A percentile compares a stretch with the other conserved stretches of the same genome.
phyloP scores from a whole-genome alignment of 1,140 invertebrate species.

The Lepidurus packardi region DNA sequence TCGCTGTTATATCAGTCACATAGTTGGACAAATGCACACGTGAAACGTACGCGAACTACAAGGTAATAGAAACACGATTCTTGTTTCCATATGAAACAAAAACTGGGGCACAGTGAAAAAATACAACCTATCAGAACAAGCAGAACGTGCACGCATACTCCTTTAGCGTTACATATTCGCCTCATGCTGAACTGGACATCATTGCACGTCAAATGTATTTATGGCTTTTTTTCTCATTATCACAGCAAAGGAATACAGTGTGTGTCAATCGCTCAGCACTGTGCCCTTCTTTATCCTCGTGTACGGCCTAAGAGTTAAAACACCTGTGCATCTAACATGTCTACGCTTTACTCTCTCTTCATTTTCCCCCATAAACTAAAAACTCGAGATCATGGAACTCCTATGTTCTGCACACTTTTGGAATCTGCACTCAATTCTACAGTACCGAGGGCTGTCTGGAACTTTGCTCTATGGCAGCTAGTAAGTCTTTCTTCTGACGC shows the following conservation, averaged over 20 bases:
- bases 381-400: background rate
- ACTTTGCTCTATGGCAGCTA: constrained; percentile 74
- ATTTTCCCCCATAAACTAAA: background rate
- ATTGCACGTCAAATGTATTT: background rate
- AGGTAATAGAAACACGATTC: background rate
- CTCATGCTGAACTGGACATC: background rate
- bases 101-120: constrained; percentile 10
- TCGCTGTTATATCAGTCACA: constrained; percentile 9
- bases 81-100: background rate
- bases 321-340: background rate
- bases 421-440: constrained; percentile 32
- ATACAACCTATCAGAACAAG: background rate
- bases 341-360: background rate
- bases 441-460: constrained; percentile 44
- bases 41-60: background rate
- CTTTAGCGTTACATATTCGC: background rate
- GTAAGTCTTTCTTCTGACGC: constrained; percentile 75
- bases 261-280: background rate
- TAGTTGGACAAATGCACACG: background rate
- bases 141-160: background rate
- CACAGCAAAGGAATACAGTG: constrained; percentile 21
- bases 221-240: background rate
- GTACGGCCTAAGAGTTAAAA: background rate
- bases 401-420: background rate
- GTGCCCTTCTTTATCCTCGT: background rate